A percentile compares a stretch with the other conserved stretches of the same genome.
These are phyloP conservation scores for Pterostichus madidus DNA, from an alignment of 2,888 invertebrate genomes.

Conservation along the genomic window DNA sequence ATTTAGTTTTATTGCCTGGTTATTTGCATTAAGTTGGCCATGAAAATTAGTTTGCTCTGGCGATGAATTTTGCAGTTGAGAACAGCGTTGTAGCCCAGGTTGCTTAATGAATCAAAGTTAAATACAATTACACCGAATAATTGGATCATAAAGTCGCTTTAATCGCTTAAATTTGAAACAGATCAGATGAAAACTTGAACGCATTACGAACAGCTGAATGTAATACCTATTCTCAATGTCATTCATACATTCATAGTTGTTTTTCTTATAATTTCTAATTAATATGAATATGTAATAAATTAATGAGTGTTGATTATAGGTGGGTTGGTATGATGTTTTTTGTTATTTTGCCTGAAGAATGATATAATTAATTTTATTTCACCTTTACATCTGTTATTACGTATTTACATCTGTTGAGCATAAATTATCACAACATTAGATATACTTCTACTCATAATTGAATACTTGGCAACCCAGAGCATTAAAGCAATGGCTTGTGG, in stretches of 20 bases:
- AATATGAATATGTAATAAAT: slow-evolving; percentile 41
- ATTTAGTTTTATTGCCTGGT: slow-evolving; percentile 37
- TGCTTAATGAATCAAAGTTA: slow-evolving; percentile 53
- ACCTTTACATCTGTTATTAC: slow-evolving; percentile 1
- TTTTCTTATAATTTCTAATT: slow-evolving; percentile 26
- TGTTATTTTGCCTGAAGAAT: background rate
- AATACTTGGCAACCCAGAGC: no score
- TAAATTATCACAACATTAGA: no score
- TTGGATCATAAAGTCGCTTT: slow-evolving; percentile 50
- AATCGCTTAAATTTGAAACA: slow-evolving; percentile 43
- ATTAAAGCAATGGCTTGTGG: no score
- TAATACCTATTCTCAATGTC: slow-evolving; percentile 20
- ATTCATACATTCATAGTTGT: slow-evolving; percentile 9
- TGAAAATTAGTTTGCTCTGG: slow-evolving; percentile 29
- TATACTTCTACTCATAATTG: no score
- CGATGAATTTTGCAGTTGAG: background rate
- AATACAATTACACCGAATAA: slow-evolving; percentile 47
- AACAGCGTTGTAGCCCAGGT: slow-evolving; percentile 1
- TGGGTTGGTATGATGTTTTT: slow-evolving; percentile 10
- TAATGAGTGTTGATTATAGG: slow-evolving; percentile 16
- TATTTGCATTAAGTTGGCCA: slow-evolving; percentile 18
- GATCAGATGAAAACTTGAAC: slow-evolving; percentile 13
- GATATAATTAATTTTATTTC: slow-evolving; percentile 19
- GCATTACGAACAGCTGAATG: slow-evolving; percentile 13
- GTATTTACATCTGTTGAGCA: background rate